These are phyloP conservation scores for Pammene fasciana DNA, from an alignment of 2,888 invertebrate genomes.

Conservation along the genomic window DNA sequence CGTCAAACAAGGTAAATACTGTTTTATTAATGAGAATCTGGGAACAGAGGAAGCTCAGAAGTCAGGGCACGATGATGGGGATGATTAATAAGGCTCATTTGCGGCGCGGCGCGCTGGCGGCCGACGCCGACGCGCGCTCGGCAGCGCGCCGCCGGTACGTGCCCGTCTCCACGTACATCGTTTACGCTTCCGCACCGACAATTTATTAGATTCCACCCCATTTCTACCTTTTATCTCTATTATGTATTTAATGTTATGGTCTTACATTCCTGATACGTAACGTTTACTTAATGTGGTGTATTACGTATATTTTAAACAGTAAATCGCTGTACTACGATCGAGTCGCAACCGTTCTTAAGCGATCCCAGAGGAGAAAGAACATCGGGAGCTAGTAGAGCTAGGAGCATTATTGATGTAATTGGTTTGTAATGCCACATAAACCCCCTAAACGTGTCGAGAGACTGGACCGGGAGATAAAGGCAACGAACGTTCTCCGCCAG, in stretches of 20 bases:
- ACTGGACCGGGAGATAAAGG: constrained; percentile 80
- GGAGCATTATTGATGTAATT: constrained; percentile 78
- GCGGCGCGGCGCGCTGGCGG: constrained; percentile 69
- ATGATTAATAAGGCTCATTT: constrained; percentile 83
- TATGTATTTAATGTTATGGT: constrained; percentile 69
- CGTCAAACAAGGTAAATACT: constrained; percentile 52
- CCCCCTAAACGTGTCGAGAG: constrained; percentile 82
- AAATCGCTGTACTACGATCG: constrained; percentile 19
- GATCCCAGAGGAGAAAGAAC: constrained; percentile 28
- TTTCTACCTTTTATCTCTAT: constrained; percentile 79
- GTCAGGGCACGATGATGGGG: constrained; percentile 76
- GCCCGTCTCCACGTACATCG: constrained; percentile 77
- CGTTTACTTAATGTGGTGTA: constrained; percentile 54
- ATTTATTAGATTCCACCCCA: constrained; percentile 79
- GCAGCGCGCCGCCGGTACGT: constrained; percentile 63
- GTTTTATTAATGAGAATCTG: constrained; percentile 72
- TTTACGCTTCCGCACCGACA: constrained; percentile 78
- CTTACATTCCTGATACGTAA: constrained; percentile 57
- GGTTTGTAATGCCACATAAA: constrained; percentile 83
- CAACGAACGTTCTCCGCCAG: constrained; percentile 58
- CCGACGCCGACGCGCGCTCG: constrained; percentile 51
- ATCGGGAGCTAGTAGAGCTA: constrained; percentile 32
- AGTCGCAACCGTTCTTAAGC: constrained; percentile 21
- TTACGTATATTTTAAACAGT: constrained; percentile 31
- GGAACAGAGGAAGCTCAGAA: constrained; percentile 73